Evolutionary conservation across 2,888 invertebrate genomes (phyloP), one percentile per base, ranked within the genome.

Genomic region (Euzophera pinguis): DNA sequence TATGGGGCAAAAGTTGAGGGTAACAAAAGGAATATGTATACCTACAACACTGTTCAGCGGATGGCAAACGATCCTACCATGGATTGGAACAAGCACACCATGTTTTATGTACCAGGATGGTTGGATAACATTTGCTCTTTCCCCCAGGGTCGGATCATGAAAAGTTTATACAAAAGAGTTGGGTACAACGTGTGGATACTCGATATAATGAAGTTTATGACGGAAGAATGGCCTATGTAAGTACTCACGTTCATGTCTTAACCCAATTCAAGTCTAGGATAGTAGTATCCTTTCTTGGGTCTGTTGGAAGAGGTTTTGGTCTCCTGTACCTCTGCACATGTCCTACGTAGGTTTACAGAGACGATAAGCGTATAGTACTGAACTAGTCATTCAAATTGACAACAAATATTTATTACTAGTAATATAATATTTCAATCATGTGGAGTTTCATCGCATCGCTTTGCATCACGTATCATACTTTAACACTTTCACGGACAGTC

Each of bases 141-240:
- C 13, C n/a, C 50, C 1, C 32, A 34, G 0, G 27, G 32, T 4
- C 14, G 17, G 10, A 6, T 12, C 2, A 39, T 58, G 13, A 54
- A 51, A 1, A n/a, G 16, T 0, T 9, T 39, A 0, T 61, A 61
- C 27, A 49, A 38, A n/a, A 47, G 47, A n/a, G 12, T 51, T 27
- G 57, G 57, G 0, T 59, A 58, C 17, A 60, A 60, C 27, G 58
- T 58, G 1, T 16, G 55, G 7, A 9, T 55, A 3, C 27, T 58
- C 27, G 58, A 58, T 2, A 39, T 38, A 3, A 14, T 53, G 0
- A 35, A 13, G 9, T 54, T 54, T 13, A 10, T 38, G 9, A 29
- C 35, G 2, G 34, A 35, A 1, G 39, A 52, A 37, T 59, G 39
- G 47, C 41, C 48, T 9, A 34, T 53, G 53, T 53, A 29, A 53